Evolutionary conservation across 64 coral and sea anemone species (phyloP).

Genomic region (Actinia tenebrosa): DNA sequence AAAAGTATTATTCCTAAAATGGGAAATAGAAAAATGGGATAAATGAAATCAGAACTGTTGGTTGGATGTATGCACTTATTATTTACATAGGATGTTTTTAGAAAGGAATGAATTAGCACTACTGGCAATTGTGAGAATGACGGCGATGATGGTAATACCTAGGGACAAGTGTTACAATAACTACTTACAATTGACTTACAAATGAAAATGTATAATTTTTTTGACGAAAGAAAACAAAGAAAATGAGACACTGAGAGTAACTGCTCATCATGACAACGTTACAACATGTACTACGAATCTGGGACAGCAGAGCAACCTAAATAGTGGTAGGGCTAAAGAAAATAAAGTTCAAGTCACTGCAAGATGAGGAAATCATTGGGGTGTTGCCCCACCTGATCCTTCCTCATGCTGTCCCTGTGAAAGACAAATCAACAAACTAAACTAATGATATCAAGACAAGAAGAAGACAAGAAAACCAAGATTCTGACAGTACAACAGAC

Average conservation of each 20-base stretch:
- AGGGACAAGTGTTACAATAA: too few relatives aligned
- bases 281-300: not conserved
- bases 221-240: too few relatives aligned
- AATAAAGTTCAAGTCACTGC: too few relatives aligned
- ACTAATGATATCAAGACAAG: not conserved
- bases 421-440: not conserved
- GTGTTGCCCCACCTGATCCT: too few relatives aligned
- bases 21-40: not conserved
- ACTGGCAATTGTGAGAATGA: not conserved
- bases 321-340: too few relatives aligned
- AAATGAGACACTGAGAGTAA: not conserved
- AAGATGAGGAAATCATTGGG: too few relatives aligned
- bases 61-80: not conserved
- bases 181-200: too few relatives aligned
- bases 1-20: not conserved
- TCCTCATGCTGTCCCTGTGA: too few relatives aligned
- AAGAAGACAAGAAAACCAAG: not conserved
- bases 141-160: too few relatives aligned
- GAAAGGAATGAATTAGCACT: not conserved
- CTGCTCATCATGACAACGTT: not conserved
- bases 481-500: not conserved
- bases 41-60: not conserved
- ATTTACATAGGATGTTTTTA: not conserved
- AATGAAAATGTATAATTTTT: too few relatives aligned
- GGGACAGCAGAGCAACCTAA: too few relatives aligned